Percentiles rank a stretch among this genome's conserved stretches.
phyloP scores from a whole-genome alignment of 1,140 invertebrate species.

The Drosophila kohkoa region DNA sequence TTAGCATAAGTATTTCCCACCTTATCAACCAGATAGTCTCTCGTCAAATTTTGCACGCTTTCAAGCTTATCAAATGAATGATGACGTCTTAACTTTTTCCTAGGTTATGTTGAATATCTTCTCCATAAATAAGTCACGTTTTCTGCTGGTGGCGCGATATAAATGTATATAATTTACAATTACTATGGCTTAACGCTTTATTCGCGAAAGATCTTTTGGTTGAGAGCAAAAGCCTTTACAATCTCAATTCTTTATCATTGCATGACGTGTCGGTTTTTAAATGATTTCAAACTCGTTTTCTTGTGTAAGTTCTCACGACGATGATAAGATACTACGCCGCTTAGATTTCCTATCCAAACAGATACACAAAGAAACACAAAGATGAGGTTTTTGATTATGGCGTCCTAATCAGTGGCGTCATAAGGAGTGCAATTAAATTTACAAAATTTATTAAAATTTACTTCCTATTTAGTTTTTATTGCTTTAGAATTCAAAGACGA shows the following conservation, averaged over 20 bases:
- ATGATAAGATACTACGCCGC: not conserved
- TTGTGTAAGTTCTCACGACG: too few species aligned
- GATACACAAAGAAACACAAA: too few species aligned
- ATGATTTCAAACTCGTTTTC: not conserved
- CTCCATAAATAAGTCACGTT: not conserved
- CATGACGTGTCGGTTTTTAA: not conserved
- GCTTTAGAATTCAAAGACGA: too few species aligned
- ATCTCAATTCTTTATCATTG: not conserved
- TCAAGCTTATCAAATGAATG: not conserved
- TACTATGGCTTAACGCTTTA: not conserved
- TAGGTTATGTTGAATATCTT: not conserved
- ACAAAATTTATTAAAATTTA: too few species aligned
- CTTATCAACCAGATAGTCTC: conserved; percentile 5
- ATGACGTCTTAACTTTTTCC: not conserved
- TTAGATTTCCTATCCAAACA: not conserved
- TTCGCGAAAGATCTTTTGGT: not conserved
- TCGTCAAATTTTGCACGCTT: conserved; percentile 10
- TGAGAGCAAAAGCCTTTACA: not conserved
- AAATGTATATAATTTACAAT: not conserved
- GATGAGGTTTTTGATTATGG: too few species aligned
- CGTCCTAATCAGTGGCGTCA: too few species aligned
- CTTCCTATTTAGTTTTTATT: too few species aligned
- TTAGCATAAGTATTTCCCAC: conserved; percentile 25
- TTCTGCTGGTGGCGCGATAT: not conserved
- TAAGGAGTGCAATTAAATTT: too few species aligned